Evolutionary conservation across 2,113 vertebrate genomes (phyloP).

Genomic region (Trogon melanurus): DNA sequence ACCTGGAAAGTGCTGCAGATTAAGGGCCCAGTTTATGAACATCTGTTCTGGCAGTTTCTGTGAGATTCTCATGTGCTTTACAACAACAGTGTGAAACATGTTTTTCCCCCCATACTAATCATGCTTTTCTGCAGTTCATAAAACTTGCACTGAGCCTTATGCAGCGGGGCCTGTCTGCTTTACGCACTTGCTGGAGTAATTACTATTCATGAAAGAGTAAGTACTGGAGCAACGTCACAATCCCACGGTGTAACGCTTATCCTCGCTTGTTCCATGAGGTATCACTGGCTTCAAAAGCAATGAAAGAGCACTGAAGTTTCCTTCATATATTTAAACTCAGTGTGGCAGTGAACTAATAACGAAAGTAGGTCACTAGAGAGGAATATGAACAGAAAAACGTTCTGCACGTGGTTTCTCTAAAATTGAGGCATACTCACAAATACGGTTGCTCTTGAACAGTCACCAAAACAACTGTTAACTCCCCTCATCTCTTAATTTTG

Average conservation of each 20-base stretch:
- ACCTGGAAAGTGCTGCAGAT: constrained; percentile 71
- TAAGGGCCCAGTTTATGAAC: constrained; percentile 66
- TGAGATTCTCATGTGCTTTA: constrained; percentile 63
- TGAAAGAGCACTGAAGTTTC: not conserved
- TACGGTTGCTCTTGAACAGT: not conserved
- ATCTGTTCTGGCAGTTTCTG: constrained; percentile 69
- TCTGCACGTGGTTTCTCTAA: not conserved
- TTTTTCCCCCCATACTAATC: constrained; percentile 1
- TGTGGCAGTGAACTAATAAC: not conserved
- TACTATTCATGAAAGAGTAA: constrained; percentile 13
- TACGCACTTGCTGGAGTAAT: constrained; percentile 56
- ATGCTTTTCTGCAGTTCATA: constrained; percentile 72
- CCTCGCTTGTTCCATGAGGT: not conserved
- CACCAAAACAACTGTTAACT: not conserved
- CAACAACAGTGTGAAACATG: constrained; percentile 65
- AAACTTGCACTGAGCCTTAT: constrained; percentile 42
- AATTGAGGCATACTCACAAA: not conserved
- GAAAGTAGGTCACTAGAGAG: not conserved
- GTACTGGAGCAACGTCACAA: not conserved
- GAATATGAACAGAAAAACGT: not conserved
- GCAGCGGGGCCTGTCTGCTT: constrained; percentile 40
- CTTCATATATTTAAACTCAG: not conserved
- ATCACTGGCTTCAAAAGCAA: not conserved
- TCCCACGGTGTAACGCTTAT: not conserved
- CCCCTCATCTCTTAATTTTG: not conserved